These are phyloP conservation scores for Carcharodon carcharias DNA, from an alignment of 2,797 vertebrate species.

Conservation along the genomic window DNA sequence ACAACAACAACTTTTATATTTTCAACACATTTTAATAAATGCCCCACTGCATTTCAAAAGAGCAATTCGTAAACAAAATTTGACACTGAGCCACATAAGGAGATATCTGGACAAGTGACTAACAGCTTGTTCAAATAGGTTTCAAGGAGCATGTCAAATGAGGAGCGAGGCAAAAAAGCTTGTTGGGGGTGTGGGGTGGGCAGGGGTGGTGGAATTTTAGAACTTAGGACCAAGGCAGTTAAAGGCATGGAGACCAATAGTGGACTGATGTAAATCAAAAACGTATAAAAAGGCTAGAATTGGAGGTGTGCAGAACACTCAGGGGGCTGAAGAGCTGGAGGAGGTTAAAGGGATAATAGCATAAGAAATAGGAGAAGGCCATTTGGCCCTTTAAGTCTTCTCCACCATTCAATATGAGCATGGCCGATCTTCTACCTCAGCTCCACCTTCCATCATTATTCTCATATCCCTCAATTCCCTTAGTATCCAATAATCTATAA, in stretches of 20 bases:
- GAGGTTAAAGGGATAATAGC: too few relatives aligned
- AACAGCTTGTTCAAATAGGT: not conserved
- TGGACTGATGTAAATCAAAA: not conserved
- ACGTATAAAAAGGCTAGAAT: not conserved
- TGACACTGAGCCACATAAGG: not conserved
- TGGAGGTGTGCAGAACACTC: not conserved
- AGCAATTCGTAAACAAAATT: not conserved
- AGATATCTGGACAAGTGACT: not conserved
- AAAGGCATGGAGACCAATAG: too few relatives aligned
- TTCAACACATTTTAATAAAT: not conserved
- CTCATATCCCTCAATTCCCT: too few relatives aligned
- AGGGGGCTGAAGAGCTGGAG: not conserved
- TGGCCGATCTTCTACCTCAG: too few relatives aligned
- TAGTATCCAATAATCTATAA: too few relatives aligned
- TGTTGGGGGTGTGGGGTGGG: too few relatives aligned
- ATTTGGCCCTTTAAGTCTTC: too few relatives aligned
- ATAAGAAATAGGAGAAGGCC: too few relatives aligned
- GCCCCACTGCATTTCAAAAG: not conserved
- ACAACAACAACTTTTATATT: not conserved
- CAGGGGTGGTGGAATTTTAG: not conserved
- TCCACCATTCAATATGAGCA: too few relatives aligned
- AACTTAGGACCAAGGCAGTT: not conserved
- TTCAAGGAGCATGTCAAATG: not conserved
- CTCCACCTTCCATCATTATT: too few relatives aligned
- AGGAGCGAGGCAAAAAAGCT: not conserved